Evolutionary conservation across 2,797 vertebrate genomes (phyloP).

Genomic region (Petrocephalus schoutedeni): DNA sequence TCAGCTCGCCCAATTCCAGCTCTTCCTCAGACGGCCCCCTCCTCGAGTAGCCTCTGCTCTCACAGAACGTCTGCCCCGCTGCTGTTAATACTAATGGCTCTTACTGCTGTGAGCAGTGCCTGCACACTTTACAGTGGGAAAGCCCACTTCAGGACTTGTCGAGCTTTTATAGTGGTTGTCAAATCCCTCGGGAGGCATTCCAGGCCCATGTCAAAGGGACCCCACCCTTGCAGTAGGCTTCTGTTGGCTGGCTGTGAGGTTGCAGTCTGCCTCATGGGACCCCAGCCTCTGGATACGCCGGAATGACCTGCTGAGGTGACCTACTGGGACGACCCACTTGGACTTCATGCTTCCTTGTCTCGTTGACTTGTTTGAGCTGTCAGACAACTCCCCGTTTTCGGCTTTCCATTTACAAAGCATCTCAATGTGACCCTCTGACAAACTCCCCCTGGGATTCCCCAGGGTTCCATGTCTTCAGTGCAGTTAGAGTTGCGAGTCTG

Average conservation of each 20-base stretch:
- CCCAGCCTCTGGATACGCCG: background rate
- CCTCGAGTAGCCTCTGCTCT: background rate
- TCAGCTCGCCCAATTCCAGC: too few relatives aligned
- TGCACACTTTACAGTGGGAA: background rate
- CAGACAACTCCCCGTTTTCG: background rate
- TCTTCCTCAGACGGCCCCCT: background rate
- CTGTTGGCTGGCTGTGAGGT: background rate
- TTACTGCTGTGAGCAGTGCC: background rate
- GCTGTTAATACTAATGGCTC: background rate
- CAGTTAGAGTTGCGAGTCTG: background rate
- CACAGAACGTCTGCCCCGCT: background rate
- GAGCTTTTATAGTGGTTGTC: slow-evolving; percentile 2
- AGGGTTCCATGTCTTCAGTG: background rate
- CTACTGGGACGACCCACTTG: background rate
- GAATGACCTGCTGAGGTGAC: background rate
- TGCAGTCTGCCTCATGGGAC: background rate
- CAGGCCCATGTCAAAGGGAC: background rate
- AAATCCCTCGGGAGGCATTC: slow-evolving; percentile 6
- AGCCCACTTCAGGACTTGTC: background rate
- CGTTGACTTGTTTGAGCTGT: background rate
- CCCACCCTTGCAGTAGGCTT: background rate
- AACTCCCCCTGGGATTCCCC: background rate
- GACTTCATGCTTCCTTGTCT: background rate
- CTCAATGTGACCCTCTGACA: background rate
- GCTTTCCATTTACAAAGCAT: background rate